phyloP scores from a whole-genome alignment of 2,888 invertebrate genomes.

The Oscheius sp. region DNA sequence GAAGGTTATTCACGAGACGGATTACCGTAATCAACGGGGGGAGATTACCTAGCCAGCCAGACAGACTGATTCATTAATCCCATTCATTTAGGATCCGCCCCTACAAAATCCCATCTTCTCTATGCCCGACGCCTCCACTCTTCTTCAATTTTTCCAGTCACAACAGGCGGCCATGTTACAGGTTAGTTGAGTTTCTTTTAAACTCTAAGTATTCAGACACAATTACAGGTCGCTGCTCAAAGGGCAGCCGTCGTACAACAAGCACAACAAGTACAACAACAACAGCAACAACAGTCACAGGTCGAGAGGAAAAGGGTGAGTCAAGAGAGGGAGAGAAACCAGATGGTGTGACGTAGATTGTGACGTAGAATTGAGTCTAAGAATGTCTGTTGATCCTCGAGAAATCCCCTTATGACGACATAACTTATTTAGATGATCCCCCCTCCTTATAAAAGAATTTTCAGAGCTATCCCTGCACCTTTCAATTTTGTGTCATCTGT shows the following conservation, averaged over 20 bases:
- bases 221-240: constrained; percentile 26
- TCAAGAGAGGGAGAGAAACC: background rate
- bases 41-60: background rate
- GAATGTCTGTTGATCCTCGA: too few species aligned
- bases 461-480: constrained; percentile 68
- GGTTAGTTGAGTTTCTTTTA: background rate
- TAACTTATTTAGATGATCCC: background rate
- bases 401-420: background rate
- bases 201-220: background rate
- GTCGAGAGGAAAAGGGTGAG: constrained; percentile 25
- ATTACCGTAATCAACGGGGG: background rate
- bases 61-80: background rate
- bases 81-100: constrained; percentile 21
- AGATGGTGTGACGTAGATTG: too few species aligned
- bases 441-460: constrained; percentile 30
- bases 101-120: constrained; percentile 21
- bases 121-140: constrained; percentile 25
- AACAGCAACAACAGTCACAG: constrained; percentile 19
- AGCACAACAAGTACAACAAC: constrained; percentile 6
- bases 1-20: too few species aligned
- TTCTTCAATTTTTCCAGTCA: constrained; percentile 30
- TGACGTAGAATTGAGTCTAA: too few species aligned
- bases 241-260: constrained; percentile 20
- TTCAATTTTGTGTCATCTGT: constrained; percentile 68
- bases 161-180: constrained; percentile 25